Base-by-base conservation (phyloP, 2,888 invertebrate species). In the Cyrtodaria siliqua region DNA sequence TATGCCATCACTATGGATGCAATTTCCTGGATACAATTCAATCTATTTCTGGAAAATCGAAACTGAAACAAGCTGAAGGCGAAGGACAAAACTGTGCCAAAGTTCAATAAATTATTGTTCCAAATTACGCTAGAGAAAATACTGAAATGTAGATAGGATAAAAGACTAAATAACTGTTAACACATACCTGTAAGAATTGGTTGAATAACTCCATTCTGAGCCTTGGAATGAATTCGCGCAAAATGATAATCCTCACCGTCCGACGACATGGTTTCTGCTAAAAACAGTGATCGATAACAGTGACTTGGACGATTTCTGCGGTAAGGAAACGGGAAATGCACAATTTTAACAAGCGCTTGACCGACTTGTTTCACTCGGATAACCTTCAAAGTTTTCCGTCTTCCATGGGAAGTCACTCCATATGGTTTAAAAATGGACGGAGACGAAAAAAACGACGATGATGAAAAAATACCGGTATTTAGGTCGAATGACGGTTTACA, bases 141-240 rank as follows among this genome's bases (percentile, higher is more conserved):
- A n/a, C n/a, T n/a, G n/a, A n/a, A n/a, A n/a, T n/a, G n/a, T n/a
- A n/a, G n/a, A n/a, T n/a, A n/a, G n/a, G n/a, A n/a, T n/a, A n/a
- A n/a, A n/a, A n/a, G n/a, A n/a, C n/a, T 18, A 52, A 12, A 33
- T 33, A n/a, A 27, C 33, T 33, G 33, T 33, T 8, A 8, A 8
- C 33, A 33, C 16, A 84, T 89, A 97, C 97, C 97, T 93, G 97
- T 97, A 78, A 98, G 95, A 76, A 97, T 94, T 62, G 97, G 97
- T 94, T 97, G 97, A 84, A 97, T 96, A 90, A 97, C 96, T 87
- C 96, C 96, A 94, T 96, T 97, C 70, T 86, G 85, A 18, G 82
- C 72, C 52, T 83, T 86, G 57, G 61, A 63, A 18, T 79, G 77
- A 12, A 86, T 81, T n/a, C 82, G 67, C 29, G 63, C 59, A 68